Evolutionary conservation across 2,797 vertebrate genomes (phyloP), one percentile per base, ranked within the genome.

Genomic region (Gorsachius magnificus): DNA sequence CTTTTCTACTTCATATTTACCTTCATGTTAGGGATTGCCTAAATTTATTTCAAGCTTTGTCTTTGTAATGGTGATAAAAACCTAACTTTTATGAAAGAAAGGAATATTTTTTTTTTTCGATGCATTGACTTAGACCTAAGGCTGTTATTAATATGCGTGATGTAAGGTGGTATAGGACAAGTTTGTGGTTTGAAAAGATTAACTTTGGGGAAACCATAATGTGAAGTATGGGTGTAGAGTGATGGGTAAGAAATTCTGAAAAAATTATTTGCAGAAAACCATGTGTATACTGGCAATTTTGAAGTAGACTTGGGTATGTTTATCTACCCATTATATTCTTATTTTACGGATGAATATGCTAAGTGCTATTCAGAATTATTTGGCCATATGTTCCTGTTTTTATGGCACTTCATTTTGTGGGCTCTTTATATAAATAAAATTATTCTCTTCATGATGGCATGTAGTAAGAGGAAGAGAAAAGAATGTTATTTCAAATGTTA

Each of bases 371-470:
- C 81, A 87, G 88, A 91, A 89, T 96, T 96, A 94, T 97, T 97
- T 93, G 79, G 45, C 96, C 94, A 94, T 97, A 96, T 97, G 96
- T 86, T 97, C 90, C 81, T 96, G 93, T 95, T 94, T 96, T 97
- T 97, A 89, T 92, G 91, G 69, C 80, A 74, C 94, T 92, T 93
- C 72, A 83, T 91, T 96, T 96, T 92, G 79, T 0, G 13, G 72
- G 89, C 72, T 96, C 56, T 94, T 79, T 80, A 76, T 87, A 91
- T 92, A 96, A 93, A 91, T 94, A 94, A 81, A 77, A 77, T 94
- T 74, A 68, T 95, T 94, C 65, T 86, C 48, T 87, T 92, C 24
- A 0, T 79, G 79, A 80, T 96, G 87, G 80, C 71, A 29, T 36
- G n/a, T 68, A 69, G 85, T 38, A 71, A 86, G 61, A 91, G 43